Evolutionary conservation across 1,140 invertebrate species (phyloP).

Genomic region (Drosophila fuyamai): DNA sequence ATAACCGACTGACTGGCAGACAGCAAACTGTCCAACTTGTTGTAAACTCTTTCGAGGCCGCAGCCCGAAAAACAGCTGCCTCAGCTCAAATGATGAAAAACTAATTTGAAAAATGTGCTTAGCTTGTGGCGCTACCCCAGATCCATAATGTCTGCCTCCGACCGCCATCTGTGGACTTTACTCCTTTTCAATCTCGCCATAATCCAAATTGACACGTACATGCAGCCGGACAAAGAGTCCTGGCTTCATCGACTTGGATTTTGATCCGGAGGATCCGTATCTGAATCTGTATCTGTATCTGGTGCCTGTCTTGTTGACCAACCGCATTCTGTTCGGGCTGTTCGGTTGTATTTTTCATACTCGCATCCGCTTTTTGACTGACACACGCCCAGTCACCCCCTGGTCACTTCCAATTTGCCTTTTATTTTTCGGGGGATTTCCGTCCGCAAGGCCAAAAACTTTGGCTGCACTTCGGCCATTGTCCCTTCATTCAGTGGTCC

Average conservation of each 20-base stretch:
- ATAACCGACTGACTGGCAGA: conserved; percentile 15
- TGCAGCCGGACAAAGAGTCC: conserved; percentile 54
- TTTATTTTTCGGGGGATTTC: conserved; percentile 68
- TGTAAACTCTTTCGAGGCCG: conserved; percentile 44
- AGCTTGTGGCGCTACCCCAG: conserved; percentile 36
- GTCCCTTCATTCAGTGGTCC: conserved; percentile 7
- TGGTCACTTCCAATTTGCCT: conserved; percentile 77
- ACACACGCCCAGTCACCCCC: conserved; percentile 41
- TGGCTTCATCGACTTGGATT: conserved; percentile 5
- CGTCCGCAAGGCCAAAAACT: conserved; percentile 54
- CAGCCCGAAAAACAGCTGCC: conserved; percentile 20
- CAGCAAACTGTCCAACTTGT: conserved; percentile 41
- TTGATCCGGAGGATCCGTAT: conserved; percentile 1
- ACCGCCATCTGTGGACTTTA: conserved; percentile 36
- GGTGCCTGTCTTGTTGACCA: conserved; percentile 73
- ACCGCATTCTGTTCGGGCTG: conserved; percentile 64
- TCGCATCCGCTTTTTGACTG: conserved; percentile 57
- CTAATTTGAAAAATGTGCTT: conserved; percentile 76
- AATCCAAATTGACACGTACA: conserved; percentile 76
- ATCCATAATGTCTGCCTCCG: conserved; percentile 23
- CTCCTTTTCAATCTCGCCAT: conserved; percentile 75
- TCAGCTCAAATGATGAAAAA: conserved; percentile 64
- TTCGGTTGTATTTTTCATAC: conserved; percentile 80
- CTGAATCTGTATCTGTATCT: conserved; percentile 15
- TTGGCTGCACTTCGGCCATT: conserved; percentile 39